Conservation (phyloP, 2,888 invertebrate species). For the Lumbricus terrestris region DNA sequence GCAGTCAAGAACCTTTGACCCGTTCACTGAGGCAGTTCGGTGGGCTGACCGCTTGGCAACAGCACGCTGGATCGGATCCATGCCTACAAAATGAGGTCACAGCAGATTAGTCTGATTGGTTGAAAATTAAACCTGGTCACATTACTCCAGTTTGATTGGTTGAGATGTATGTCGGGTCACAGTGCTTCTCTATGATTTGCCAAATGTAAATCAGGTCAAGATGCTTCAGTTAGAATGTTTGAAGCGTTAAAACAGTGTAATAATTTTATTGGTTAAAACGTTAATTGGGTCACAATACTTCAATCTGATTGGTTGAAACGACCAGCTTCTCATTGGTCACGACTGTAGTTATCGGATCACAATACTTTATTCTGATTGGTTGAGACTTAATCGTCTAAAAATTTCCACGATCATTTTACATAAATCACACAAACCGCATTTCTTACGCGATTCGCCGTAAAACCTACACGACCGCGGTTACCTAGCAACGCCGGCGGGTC, state of each 20-base stretch:
- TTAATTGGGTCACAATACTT: not conserved
- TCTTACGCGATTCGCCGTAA: not conserved
- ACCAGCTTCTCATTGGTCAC: no score
- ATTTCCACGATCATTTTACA: not conserved
- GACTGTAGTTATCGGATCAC: no score
- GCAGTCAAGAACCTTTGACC: constrained; percentile 95
- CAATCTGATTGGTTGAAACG: not conserved
- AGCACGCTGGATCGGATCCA: not conserved
- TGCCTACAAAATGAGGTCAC: not conserved
- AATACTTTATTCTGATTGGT: not conserved
- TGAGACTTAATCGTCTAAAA: not conserved
- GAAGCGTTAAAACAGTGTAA: not conserved
- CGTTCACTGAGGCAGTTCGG: constrained; percentile 94
- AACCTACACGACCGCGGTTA: not conserved
- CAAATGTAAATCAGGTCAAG: not conserved
- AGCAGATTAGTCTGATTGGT: not conserved
- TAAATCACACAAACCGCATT: not conserved
- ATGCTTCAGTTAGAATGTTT: not conserved
- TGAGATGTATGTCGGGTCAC: not conserved
- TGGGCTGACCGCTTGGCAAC: constrained; percentile 26
- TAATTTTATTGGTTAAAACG: not conserved
- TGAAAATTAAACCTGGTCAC: not conserved
- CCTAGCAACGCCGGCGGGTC: not conserved
- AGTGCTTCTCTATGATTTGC: not conserved
- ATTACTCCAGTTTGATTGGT: not conserved